These are phyloP conservation scores for Babyrousa celebensis DNA, from an alignment of 2,797 vertebrate species.

Conservation along the genomic window DNA sequence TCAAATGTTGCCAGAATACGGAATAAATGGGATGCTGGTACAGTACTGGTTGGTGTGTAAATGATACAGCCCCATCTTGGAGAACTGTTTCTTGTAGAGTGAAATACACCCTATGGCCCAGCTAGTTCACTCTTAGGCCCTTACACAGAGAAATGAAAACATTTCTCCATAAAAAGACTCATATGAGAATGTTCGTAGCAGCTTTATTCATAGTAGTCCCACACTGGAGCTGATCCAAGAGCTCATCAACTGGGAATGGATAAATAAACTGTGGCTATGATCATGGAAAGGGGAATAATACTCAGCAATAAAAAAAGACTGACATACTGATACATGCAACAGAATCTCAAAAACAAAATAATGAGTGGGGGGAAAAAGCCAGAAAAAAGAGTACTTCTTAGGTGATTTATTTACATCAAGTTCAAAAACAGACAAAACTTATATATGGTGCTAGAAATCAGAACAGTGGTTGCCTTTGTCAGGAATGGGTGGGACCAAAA, in stretches of 20 bases:
- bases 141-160: conserved; percentile 35
- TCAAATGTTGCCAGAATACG: not conserved
- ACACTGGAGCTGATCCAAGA: not conserved
- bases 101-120: not conserved
- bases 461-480: not conserved
- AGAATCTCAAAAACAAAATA: conserved; percentile 38
- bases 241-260: not conserved
- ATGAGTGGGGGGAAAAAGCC: not conserved
- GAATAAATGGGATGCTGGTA: not conserved
- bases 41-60: not conserved
- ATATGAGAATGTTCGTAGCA: conserved; percentile 24
- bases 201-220: not conserved
- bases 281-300: conserved; percentile 16
- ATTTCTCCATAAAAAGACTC: not conserved
- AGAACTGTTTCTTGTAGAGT: conserved; percentile 12
- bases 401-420: not conserved
- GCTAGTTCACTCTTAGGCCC: not conserved
- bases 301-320: conserved; percentile 34
- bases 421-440: conserved; percentile 21
- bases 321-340: not conserved
- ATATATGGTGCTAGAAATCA: not conserved
- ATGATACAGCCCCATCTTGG: not conserved
- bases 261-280: not conserved
- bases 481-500: not conserved
- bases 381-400: not conserved